Evolutionary conservation across 2,888 invertebrate genomes (phyloP).

Genomic region (Lomographa bimaculata): DNA sequence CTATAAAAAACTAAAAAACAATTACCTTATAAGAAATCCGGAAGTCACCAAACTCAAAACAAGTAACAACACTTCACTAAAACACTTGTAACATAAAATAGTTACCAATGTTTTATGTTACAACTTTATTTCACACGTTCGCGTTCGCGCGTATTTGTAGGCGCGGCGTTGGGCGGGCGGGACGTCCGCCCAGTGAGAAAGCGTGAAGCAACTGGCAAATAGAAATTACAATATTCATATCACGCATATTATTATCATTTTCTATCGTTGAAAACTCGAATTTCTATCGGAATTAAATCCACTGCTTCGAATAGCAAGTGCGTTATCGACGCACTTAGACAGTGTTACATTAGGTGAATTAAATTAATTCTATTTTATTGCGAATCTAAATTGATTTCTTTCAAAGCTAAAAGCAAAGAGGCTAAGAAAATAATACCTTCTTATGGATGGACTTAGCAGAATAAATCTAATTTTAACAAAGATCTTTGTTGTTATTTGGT

Average conservation of each 20-base stretch:
- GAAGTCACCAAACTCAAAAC: constrained; percentile 30
- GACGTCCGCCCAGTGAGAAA: constrained; percentile 48
- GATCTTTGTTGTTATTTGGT: no score
- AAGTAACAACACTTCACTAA: constrained; percentile 30
- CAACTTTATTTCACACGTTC: constrained; percentile 29
- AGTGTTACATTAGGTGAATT: no score
- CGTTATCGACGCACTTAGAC: no score
- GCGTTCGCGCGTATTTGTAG: constrained; percentile 30
- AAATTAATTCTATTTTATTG: no score
- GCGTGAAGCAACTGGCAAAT: constrained; percentile 54
- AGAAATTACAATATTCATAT: constrained; percentile 24
- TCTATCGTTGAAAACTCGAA: constrained; percentile 1
- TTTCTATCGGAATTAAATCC: neutral
- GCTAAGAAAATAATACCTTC: no score
- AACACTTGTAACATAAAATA: constrained; percentile 5
- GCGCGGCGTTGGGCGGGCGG: constrained; percentile 55
- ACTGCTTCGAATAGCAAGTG: no score
- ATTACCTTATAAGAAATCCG: constrained; percentile 47
- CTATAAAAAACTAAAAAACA: constrained; percentile 29
- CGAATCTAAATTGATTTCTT: no score
- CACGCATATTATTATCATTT: constrained; percentile 16
- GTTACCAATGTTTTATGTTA: no score
- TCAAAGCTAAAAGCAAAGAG: no score
- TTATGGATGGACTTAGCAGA: no score
- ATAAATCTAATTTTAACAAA: no score